phyloP scores from a whole-genome alignment of 2,888 invertebrate genomes.

The Nycteola revayana region DNA sequence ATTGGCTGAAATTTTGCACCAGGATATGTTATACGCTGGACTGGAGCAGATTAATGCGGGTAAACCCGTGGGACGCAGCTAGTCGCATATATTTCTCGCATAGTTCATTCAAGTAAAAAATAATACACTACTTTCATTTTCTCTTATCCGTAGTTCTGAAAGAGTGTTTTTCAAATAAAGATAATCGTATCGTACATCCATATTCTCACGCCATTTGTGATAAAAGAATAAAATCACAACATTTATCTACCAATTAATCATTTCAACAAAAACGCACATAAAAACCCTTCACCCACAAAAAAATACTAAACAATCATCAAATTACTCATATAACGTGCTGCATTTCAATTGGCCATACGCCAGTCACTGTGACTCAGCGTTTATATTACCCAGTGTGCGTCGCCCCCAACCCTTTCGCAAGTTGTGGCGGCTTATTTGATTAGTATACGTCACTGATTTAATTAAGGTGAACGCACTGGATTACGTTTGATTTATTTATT shows the following conservation, averaged over 20 bases:
- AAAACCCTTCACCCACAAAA: slow-evolving; percentile 4
- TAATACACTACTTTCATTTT: no score
- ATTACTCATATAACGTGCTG: slow-evolving; percentile 24
- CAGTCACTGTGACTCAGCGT: slow-evolving; percentile 35
- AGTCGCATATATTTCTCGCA: no score
- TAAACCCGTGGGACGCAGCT: no score
- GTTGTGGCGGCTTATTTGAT: slow-evolving; percentile 76
- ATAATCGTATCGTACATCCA: no score
- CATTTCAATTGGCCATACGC: slow-evolving; percentile 16
- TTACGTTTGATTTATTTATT: slow-evolving; percentile 30
- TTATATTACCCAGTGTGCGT: slow-evolving; percentile 40
- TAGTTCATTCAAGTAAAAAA: no score
- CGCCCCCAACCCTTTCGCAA: slow-evolving; percentile 52
- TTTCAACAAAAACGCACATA: not conserved
- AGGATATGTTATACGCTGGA: no score
- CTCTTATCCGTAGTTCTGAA: no score
- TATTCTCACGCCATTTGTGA: no score
- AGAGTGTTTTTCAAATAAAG: no score
- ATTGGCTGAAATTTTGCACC: no score
- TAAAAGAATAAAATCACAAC: not conserved
- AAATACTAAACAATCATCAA: slow-evolving; percentile 20
- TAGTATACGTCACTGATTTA: slow-evolving; percentile 73
- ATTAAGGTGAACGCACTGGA: slow-evolving; percentile 69
- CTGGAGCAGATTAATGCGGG: no score
- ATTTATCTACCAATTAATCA: not conserved